Percentiles rank a stretch among this genome's conserved stretches.
These are phyloP conservation scores for Oxyscelio sp. DNA, from an alignment of 2,888 invertebrate species.

Conservation along the genomic window DNA sequence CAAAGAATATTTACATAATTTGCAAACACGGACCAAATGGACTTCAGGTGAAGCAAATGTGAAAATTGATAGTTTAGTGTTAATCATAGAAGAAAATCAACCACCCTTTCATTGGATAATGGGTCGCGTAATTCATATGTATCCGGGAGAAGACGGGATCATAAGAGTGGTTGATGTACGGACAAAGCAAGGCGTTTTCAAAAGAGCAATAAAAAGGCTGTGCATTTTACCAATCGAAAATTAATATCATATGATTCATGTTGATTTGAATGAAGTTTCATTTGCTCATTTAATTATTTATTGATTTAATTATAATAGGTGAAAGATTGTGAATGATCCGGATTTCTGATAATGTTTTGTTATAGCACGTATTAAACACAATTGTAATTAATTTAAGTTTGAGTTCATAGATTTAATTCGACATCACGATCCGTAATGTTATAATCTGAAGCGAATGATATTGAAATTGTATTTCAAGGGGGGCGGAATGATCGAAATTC, in stretches of 20 bases:
- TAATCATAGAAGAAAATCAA: not conserved
- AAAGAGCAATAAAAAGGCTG: not conserved
- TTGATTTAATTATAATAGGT: no score
- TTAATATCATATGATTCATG: no score
- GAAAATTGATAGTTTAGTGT: not conserved
- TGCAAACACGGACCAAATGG: slow-evolving; percentile 2
- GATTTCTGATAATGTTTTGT: no score
- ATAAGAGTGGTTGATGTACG: not conserved
- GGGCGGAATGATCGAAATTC: not conserved
- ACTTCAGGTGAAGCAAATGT: not conserved
- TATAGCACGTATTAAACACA: no score
- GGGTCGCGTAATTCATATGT: not conserved
- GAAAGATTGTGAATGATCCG: no score
- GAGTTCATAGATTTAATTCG: no score
- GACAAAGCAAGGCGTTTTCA: not conserved
- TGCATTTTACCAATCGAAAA: not conserved
- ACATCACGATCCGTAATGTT: no score
- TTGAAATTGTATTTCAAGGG: not conserved
- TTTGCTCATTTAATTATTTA: no score
- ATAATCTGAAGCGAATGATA: not conserved
- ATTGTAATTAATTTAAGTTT: no score
- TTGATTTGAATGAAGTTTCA: no score
- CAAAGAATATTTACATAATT: slow-evolving; percentile 3
- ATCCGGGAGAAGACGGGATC: not conserved
- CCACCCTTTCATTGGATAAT: not conserved